These are phyloP conservation scores for Pelobates cultripes DNA, from an alignment of 2,797 vertebrate genomes.

Conservation along the genomic window DNA sequence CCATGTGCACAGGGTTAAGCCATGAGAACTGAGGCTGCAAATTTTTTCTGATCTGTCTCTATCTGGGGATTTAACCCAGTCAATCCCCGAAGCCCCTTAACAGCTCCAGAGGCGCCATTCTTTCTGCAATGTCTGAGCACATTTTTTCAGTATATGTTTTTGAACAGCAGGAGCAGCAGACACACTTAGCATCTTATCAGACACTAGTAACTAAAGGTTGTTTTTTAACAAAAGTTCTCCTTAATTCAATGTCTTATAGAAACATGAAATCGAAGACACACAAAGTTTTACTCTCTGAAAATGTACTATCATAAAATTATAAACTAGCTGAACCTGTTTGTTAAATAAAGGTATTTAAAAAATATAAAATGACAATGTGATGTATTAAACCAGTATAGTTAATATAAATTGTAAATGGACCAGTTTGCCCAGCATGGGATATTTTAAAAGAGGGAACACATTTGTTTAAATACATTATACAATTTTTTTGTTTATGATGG, in stretches of 20 bases:
- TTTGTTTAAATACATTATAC: too few species aligned
- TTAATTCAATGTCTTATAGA: background rate
- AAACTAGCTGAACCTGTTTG: too few species aligned
- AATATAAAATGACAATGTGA: too few species aligned
- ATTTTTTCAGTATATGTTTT: conserved; percentile 30
- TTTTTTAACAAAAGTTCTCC: background rate
- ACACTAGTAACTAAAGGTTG: conserved; percentile 17
- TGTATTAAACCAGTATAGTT: too few species aligned
- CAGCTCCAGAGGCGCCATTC: conserved; percentile 55
- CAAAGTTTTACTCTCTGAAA: too few species aligned
- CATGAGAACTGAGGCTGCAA: conserved; percentile 41
- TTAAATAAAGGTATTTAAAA: too few species aligned
- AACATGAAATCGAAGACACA: too few species aligned
- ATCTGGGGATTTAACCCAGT: conserved; percentile 56
- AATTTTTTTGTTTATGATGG: too few species aligned
- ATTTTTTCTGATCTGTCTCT: conserved; percentile 56
- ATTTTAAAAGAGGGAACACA: too few species aligned
- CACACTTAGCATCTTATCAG: conserved; percentile 24
- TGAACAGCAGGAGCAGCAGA: conserved; percentile 46
- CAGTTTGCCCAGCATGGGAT: too few species aligned
- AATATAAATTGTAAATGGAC: too few species aligned
- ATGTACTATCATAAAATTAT: too few species aligned
- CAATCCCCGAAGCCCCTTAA: conserved; percentile 55
- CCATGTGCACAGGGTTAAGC: conserved; percentile 49
- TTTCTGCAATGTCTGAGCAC: conserved; percentile 48